phyloP scores from a whole-genome alignment of 2,113 vertebrate species.

The Ploceus nigricollis region DNA sequence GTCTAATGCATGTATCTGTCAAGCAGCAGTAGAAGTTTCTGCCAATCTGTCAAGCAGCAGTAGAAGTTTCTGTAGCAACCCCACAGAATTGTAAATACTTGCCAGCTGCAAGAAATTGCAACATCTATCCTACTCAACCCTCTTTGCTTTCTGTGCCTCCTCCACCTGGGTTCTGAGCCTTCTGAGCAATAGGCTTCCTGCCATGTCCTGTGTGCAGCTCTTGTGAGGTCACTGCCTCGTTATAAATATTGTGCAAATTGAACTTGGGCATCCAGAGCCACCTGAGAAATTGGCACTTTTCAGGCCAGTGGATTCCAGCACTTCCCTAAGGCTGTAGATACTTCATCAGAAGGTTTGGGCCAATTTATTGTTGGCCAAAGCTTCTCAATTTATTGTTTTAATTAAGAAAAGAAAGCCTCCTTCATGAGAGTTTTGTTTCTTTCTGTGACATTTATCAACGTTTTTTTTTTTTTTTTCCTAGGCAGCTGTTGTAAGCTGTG shows the following conservation, averaged over 20 bases:
- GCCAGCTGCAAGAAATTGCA: not conserved
- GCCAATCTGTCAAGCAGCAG: not conserved
- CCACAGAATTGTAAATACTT: not conserved
- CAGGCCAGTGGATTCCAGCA: not conserved
- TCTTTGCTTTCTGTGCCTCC: not conserved
- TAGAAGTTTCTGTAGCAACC: not conserved
- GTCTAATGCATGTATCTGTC: not conserved
- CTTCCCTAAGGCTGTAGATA: not conserved
- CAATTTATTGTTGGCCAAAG: not conserved
- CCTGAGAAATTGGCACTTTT: not conserved
- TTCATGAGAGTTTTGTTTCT: not conserved
- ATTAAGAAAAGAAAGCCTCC: not conserved
- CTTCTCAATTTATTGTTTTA: not conserved
- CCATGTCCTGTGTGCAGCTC: not conserved
- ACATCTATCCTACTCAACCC: not conserved
- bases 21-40: not conserved
- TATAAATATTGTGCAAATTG: not conserved
- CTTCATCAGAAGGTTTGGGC: not conserved
- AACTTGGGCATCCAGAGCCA: not conserved
- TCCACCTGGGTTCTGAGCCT: not conserved
- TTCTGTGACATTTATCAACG: not conserved
- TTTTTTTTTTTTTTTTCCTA: not conserved
- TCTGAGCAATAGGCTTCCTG: not conserved
- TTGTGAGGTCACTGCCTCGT: not conserved
- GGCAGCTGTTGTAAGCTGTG: not conserved